Evolutionary conservation across 2,797 vertebrate species (phyloP).

Genomic region (Uromys caudimaculatus): DNA sequence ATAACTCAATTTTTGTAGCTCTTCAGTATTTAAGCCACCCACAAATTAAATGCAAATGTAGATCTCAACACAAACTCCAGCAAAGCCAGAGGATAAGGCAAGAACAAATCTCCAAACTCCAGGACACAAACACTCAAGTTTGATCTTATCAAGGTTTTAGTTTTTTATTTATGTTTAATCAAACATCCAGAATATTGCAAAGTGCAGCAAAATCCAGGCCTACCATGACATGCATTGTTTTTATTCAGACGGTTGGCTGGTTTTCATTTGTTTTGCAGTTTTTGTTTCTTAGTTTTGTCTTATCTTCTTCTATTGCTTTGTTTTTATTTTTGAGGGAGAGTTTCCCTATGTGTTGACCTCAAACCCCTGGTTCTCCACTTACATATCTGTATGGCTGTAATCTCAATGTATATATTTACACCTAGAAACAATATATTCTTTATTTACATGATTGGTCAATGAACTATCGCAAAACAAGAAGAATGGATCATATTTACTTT

Average conservation of each 20-base stretch:
- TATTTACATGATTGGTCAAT: background rate
- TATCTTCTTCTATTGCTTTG: background rate
- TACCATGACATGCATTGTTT: background rate
- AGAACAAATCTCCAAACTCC: background rate
- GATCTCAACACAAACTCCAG: background rate
- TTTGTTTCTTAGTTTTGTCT: background rate
- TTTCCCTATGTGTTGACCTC: background rate
- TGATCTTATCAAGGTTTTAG: background rate
- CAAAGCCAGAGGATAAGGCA: background rate
- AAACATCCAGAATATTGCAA: background rate
- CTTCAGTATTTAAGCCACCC: background rate
- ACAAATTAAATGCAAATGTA: background rate
- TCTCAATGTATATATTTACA: background rate
- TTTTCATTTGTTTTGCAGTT: background rate
- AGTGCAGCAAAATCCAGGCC: background rate
- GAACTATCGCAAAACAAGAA: background rate
- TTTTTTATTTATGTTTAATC: background rate
- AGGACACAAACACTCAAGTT: background rate
- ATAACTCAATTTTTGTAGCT: background rate
- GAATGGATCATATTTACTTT: background rate
- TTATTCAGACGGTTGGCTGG: background rate
- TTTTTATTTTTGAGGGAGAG: background rate
- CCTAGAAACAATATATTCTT: background rate
- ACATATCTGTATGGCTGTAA: background rate
- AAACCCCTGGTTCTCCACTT: background rate